Evolutionary conservation across 1,140 invertebrate genomes (phyloP), one percentile per base, ranked within the genome.

Genomic region (Neodiprion pinetum): DNA sequence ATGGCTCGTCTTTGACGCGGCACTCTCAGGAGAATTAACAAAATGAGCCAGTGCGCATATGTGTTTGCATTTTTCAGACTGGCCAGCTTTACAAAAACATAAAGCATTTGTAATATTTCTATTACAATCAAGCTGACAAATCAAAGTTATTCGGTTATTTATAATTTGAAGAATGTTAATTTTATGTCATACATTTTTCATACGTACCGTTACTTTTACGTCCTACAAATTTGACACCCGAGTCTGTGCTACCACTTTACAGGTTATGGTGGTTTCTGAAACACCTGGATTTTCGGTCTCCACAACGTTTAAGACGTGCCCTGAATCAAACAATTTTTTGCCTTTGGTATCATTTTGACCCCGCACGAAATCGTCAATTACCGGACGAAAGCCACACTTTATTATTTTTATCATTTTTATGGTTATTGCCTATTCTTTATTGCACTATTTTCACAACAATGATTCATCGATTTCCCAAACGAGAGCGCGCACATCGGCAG

Each of bases 141-240:
- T 72, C 66, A 66, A 40, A 50, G 61, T 68, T 72, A 67, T 68
- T 72, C 67, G 68, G 69, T 72, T 68, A 67, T 48, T 9, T 14
- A 11, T 11, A 9, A 53, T 53, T 9, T 53, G 10, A 53, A 53
- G 50, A 1, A 14, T 9, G 50, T 53, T 11, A 53, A 9, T 53
- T 53, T 53, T 53, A 53, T 53, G 17, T 17, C 50, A 53, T 14
- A 53, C 10, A 14, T 53, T 53, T 53, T 14, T n/a, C 10, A 61
- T 73, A 66, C 67, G n/a, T 73, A 76, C 75, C 48, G 48, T 61
- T 71, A 76, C 66, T 74, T 76, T 74, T 5, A 76, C 72, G 67
- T 76, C 49, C 48, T 76, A 76, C 14, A 40, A 14, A 47, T 66
- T 71, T 47, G 72, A 74, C 28, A 76, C 72, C 66, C 74, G 65